Evolutionary conservation across 2,113 vertebrate genomes (phyloP), one percentile per base, ranked within the genome.

Genomic region (Pteropus alecto): DNA sequence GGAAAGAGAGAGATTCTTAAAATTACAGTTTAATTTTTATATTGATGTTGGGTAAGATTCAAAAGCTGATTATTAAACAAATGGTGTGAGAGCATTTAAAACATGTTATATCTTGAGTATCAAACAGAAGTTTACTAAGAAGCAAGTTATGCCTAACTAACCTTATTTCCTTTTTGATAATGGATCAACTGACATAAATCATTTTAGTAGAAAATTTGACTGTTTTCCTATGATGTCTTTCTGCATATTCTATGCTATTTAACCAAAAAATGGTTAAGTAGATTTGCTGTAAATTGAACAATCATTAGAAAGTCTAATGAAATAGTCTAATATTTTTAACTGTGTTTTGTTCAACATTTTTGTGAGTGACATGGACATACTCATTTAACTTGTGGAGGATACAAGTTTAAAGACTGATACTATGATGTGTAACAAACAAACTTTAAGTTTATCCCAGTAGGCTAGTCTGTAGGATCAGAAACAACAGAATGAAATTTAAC

Each of bases 11-110:
- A 63, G 10, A 68, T 26, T 96, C 33, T 73, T 92, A 73, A 92
- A 90, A 56, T 86, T 30, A 46, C 2, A n/a, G 5, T 71, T 81
- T 93, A 67, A 68, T 68, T 90, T 96, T 96, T 88, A 54, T 82
- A 43, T 87, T 87, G 63, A 73, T 81, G 12, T 43, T 93, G 56
- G 46, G 24, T 71, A 79, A 60, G 19, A 51, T n/a, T 94, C 9
- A 78, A 70, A n/a, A 77, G 5, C 22, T 70, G 33, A 56, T 96
- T 84, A 58, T 48, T 63, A 79, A 35, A 67, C 38, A 90, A 58
- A 71, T 89, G 76, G 63, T 60, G 60, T 79, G 35, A 56, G 43
- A 86, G n/a, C 30, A 51, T 60, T 76, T 87, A 56, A 78, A 83
- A 73, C 73, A 28, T 68, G 12, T 41, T 79, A 11, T 83, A 41